Conservation (phyloP, 2,113 vertebrate species). For the Sciurus niger region DNA sequence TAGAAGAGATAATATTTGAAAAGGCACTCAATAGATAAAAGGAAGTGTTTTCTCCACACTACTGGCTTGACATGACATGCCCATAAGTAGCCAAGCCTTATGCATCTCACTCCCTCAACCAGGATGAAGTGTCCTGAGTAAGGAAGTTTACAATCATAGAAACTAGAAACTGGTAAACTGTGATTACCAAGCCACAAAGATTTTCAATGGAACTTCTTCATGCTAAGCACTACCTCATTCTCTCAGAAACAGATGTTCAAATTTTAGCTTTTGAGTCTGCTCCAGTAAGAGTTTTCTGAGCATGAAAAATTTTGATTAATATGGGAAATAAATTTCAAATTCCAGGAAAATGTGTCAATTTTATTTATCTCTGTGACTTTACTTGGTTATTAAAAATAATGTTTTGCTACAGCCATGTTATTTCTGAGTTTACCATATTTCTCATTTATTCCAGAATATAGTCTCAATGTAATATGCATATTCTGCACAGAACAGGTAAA, state of each 20-base stretch:
- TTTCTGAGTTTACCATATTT: not conserved
- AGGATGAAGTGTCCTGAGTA: accelerated
- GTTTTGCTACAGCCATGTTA: not conserved
- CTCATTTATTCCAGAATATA: not conserved
- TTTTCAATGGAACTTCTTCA: not conserved
- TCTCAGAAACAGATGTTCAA: not conserved
- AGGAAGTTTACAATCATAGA: not conserved
- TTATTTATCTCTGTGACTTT: not conserved
- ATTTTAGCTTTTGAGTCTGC: not conserved
- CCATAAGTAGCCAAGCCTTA: not conserved
- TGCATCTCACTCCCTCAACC: not conserved
- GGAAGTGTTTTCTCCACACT: not conserved
- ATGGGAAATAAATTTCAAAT: slow-evolving; percentile 9
- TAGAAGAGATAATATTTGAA: not conserved
- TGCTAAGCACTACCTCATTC: not conserved
- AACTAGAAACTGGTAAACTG: not conserved
- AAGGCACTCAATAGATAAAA: not conserved
- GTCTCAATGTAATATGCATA: not conserved
- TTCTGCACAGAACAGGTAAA: not conserved
- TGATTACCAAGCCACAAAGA: not conserved
- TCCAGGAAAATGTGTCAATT: not conserved
- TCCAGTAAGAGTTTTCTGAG: not conserved
- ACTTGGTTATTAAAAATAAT: not conserved
- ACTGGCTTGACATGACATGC: not conserved
- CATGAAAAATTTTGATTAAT: slow-evolving; percentile 11